Percentiles rank a stretch among this genome's conserved stretches.
phyloP scores from a whole-genome alignment of 2,888 invertebrate genomes.

The Pherbina coryleti region DNA sequence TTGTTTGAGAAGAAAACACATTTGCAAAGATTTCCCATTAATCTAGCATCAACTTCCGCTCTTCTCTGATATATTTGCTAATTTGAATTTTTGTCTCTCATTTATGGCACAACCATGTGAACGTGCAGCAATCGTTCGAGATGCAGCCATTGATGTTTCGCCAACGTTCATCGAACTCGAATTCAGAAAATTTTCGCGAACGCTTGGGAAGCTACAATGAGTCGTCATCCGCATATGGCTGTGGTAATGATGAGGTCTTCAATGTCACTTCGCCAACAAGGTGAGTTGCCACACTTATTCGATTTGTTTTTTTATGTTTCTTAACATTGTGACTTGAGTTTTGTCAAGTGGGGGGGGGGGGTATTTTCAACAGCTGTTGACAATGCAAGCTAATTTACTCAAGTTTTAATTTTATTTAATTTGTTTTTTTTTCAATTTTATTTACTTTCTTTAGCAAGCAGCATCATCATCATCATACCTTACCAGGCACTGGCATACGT shows the following conservation, averaged over 20 bases:
- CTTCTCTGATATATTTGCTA: neutral
- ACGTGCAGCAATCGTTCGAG: conserved; percentile 60
- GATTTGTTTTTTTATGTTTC: neutral
- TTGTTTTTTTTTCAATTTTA: conserved; percentile 33
- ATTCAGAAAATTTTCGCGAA: conserved; percentile 65
- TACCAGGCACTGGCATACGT: conserved; percentile 62
- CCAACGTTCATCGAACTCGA: conserved; percentile 63
- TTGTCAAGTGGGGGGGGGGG: neutral
- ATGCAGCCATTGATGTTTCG: conserved; percentile 63
- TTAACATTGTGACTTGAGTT: neutral
- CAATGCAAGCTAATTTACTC: conserved; percentile 55
- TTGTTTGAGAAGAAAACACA: conserved; percentile 8
- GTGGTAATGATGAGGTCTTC: conserved; percentile 65
- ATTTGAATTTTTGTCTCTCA: neutral
- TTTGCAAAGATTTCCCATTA: conserved; percentile 51
- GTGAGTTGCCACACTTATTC: conserved; percentile 53
- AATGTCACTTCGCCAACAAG: conserved; percentile 59
- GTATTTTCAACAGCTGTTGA: conserved; percentile 64
- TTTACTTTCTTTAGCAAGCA: conserved; percentile 51
- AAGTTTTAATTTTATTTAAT: conserved; percentile 49
- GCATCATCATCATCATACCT: conserved; percentile 63
- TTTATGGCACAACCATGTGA: conserved; percentile 35
- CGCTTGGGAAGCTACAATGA: conserved; percentile 68
- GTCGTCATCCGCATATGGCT: conserved; percentile 57
- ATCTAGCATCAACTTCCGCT: conserved; percentile 56